phyloP scores from a whole-genome alignment of 1,140 invertebrate genomes.

The Leptoteleia sp. region DNA sequence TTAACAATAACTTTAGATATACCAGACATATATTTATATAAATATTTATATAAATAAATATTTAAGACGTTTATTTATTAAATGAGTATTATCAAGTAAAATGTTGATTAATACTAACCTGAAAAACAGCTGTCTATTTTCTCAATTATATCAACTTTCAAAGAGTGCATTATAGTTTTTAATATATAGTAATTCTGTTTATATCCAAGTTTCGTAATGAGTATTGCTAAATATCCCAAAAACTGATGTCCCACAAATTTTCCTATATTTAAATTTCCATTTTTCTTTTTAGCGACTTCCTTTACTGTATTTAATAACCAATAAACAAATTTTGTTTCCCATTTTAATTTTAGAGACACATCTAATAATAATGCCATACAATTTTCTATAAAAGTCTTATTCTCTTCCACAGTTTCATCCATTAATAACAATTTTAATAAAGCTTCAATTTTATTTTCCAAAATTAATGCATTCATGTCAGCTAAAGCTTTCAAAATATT shows the following conservation, averaged over 20 bases:
- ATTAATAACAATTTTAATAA: conserved; percentile 66
- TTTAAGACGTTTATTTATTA: too few relatives aligned
- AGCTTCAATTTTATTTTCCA: conserved; percentile 69
- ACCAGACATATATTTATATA: too few relatives aligned
- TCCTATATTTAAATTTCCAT: background rate
- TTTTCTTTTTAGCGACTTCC: conserved; percentile 8
- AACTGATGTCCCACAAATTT: conserved; percentile 48
- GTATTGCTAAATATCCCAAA: conserved; percentile 49
- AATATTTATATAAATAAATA: too few relatives aligned
- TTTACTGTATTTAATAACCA: conserved; percentile 63
- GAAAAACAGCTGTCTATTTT: background rate
- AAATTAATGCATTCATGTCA: conserved; percentile 73
- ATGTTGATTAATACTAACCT: background rate
- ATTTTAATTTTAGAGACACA: conserved; percentile 54
- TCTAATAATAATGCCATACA: conserved; percentile 24
- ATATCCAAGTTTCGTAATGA: conserved; percentile 46
- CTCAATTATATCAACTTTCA: conserved; percentile 46
- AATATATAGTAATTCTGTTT: conserved; percentile 53
- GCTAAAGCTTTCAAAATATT: conserved; percentile 66
- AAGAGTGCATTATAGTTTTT: conserved; percentile 60
- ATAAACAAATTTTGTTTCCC: conserved; percentile 63
- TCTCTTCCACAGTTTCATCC: too few relatives aligned
- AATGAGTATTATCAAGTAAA: too few relatives aligned
- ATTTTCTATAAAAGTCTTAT: too few relatives aligned
- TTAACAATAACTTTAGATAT: too few relatives aligned